Evolutionary conservation across 2,888 invertebrate genomes (phyloP).

Genomic region (Syritta pipiens): DNA sequence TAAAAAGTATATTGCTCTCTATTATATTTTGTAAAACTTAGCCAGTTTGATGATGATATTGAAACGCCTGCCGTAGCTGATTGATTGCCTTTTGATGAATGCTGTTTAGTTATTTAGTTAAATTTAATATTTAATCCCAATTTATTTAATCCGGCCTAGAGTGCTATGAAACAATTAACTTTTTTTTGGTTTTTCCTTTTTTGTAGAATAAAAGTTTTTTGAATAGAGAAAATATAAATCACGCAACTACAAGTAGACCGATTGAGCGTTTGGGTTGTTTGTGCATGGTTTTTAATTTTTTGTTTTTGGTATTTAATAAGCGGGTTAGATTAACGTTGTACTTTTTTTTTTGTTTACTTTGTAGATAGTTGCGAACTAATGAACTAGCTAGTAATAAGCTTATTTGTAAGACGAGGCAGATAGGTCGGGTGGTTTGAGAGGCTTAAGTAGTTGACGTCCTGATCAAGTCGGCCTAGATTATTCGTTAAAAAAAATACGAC

Average conservation of each 20-base stretch:
- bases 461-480: too few species aligned
- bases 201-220: conserved; percentile 19
- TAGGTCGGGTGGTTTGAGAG: too few species aligned
- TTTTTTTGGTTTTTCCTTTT: background rate
- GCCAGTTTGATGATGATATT: conserved; percentile 17
- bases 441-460: too few species aligned
- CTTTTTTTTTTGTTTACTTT: too few species aligned
- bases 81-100: conserved; percentile 62
- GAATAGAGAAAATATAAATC: background rate
- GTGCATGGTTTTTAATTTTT: conserved; percentile 42
- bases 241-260: conserved; percentile 21
- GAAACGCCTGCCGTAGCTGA: conserved; percentile 60
- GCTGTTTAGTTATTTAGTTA: conserved; percentile 46
- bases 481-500: too few species aligned
- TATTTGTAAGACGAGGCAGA: too few species aligned
- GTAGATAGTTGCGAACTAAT: too few species aligned
- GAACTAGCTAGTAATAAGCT: too few species aligned
- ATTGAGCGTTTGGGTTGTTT: conserved; percentile 12
- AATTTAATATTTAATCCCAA: conserved; percentile 16
- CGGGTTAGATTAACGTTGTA: too few species aligned
- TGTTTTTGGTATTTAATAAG: too few species aligned
- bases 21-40: too few species aligned
- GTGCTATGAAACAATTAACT: conserved; percentile 29
- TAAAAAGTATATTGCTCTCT: too few species aligned
- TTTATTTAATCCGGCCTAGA: conserved; percentile 33